These are phyloP conservation scores for Yponomeuta sedellus DNA, from an alignment of 2,888 invertebrate genomes.

Conservation along the genomic window DNA sequence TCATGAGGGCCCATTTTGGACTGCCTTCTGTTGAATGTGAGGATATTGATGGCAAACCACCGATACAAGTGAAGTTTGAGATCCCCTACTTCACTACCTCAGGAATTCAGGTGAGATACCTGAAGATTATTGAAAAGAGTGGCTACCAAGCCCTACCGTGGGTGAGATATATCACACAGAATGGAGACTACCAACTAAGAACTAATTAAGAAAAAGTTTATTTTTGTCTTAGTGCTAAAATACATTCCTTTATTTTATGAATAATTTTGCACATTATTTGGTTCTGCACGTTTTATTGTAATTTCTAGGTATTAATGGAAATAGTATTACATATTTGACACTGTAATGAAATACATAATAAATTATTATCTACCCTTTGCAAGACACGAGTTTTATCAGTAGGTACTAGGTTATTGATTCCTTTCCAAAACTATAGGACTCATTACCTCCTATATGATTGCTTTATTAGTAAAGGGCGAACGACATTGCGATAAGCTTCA, in stretches of 20 bases:
- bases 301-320: slow-evolving; percentile 36
- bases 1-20: slow-evolving; percentile 99
- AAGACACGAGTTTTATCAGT: not conserved
- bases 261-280: slow-evolving; percentile 38
- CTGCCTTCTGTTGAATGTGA: slow-evolving; percentile 96
- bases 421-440: no score
- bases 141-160: slow-evolving; percentile 99
- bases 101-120: slow-evolving; percentile 96
- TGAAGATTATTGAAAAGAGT: slow-evolving; percentile 99
- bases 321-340: slow-evolving; percentile 43
- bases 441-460: no score
- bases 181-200: slow-evolving; percentile 98
- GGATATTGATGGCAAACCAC: slow-evolving; percentile 96
- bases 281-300: slow-evolving; percentile 45
- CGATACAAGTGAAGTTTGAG: slow-evolving; percentile 99
- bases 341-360: slow-evolving; percentile 37
- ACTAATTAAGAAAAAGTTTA: slow-evolving; percentile 80
- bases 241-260: slow-evolving; percentile 33
- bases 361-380: slow-evolving; percentile 1
- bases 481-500: no score
- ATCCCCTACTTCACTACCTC: slow-evolving; percentile 99
- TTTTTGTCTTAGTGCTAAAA: slow-evolving; percentile 8
- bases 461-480: not conserved
- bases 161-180: slow-evolving; percentile 99
- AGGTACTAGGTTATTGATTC: not conserved